Percentiles rank a stretch among this genome's conserved stretches.
Conservation (phyloP, 2,888 invertebrate species). For the Tipula unca region DNA sequence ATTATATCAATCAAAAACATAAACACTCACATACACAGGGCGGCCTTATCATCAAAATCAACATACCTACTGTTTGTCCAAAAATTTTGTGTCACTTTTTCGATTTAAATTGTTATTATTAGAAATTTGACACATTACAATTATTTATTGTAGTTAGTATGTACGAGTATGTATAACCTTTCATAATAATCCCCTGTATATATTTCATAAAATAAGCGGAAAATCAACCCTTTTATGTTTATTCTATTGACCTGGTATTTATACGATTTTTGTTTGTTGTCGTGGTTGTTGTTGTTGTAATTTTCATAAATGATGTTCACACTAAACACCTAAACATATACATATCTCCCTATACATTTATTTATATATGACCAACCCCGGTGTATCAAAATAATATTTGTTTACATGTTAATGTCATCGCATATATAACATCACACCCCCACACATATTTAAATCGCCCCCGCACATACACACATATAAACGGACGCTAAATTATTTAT, state of each 20-base stretch:
- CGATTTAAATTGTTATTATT: neutral
- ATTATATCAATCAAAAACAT: neutral
- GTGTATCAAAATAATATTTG: neutral
- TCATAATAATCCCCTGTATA: neutral
- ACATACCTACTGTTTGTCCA: neutral
- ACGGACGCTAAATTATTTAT: neutral
- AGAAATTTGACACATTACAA: conserved; percentile 8
- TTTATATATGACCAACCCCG: neutral
- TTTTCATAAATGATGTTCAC: neutral
- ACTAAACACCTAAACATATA: neutral
- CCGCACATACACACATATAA: neutral
- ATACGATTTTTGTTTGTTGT: neutral
- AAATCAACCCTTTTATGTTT: neutral
- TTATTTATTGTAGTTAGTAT: neutral
- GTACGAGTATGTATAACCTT: no score
- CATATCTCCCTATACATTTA: neutral
- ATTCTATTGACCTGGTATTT: neutral
- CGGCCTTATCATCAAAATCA: neutral
- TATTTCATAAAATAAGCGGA: neutral
- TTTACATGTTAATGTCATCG: conserved; percentile 8
- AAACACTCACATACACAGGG: neutral
- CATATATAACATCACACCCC: neutral
- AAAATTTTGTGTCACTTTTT: neutral
- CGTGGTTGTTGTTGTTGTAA: neutral
- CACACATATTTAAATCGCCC: neutral